These are phyloP conservation scores for Bos indicus DNA, from an alignment of 2,113 vertebrate species.

Conservation along the genomic window DNA sequence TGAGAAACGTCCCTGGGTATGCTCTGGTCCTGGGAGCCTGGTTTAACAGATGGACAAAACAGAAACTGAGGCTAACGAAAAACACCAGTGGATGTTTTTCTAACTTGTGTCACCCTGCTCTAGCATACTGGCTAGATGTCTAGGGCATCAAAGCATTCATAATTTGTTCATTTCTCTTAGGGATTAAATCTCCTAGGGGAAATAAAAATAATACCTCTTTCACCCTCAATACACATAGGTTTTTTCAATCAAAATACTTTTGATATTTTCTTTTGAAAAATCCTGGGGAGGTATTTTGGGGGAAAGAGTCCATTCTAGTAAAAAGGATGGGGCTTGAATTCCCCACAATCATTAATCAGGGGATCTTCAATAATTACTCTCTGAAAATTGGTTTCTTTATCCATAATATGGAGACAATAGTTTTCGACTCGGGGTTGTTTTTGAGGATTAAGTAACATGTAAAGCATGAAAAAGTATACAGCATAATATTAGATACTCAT, in stretches of 20 bases:
- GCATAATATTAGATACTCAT: neutral
- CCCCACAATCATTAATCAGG: neutral
- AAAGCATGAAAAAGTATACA: neutral
- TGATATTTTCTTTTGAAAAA: conserved; percentile 7
- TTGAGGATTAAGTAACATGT: neutral
- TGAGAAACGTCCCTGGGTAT: neutral
- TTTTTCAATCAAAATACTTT: conserved; percentile 2
- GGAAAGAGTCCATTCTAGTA: neutral
- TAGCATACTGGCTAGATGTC: neutral
- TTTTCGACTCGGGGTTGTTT: neutral
- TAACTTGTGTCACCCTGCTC: neutral
- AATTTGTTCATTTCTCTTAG: neutral
- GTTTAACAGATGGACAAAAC: neutral
- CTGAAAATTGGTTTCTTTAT: neutral
- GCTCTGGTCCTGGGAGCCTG: neutral
- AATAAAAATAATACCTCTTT: neutral
- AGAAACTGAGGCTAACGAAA: neutral
- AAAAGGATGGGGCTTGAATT: neutral
- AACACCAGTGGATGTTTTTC: neutral
- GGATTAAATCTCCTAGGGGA: neutral
- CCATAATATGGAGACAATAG: neutral
- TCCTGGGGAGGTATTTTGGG: neutral
- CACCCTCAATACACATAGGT: neutral
- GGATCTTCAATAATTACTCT: neutral
- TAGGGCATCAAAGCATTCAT: neutral